Conservation (phyloP, 2,797 vertebrate species). For the Ammospiza maritima region DNA sequence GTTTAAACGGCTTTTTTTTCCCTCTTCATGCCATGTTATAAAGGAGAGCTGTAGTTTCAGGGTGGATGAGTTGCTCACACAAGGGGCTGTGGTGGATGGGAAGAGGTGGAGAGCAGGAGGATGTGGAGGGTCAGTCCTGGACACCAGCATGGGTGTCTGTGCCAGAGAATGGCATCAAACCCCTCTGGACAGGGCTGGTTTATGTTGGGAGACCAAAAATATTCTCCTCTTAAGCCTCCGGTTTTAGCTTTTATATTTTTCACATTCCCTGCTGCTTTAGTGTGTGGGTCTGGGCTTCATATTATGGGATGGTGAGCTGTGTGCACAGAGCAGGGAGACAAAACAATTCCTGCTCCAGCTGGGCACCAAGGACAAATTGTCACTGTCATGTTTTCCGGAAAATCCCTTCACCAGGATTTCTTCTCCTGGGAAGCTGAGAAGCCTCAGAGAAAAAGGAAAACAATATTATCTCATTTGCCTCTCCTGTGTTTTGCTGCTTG, state of each 20-base stretch:
- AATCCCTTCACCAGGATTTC: too few species aligned
- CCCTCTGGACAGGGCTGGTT: neutral
- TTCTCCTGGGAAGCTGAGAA: too few species aligned
- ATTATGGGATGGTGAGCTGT: neutral
- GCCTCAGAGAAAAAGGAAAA: too few species aligned
- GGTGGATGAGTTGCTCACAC: neutral
- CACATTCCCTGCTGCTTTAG: neutral
- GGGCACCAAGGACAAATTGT: too few species aligned
- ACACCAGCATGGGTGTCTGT: neutral
- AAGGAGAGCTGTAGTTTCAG: neutral
- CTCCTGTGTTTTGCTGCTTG: too few species aligned
- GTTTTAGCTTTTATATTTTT: neutral
- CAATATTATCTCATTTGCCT: too few species aligned
- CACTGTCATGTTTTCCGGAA: too few species aligned
- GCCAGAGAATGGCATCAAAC: neutral
- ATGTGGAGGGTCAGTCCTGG: neutral
- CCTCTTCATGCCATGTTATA: accelerated
- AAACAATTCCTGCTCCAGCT: too few species aligned
- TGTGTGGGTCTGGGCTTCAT: neutral
- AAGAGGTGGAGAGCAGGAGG: neutral
- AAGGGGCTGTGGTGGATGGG: neutral
- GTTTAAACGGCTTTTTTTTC: neutral
- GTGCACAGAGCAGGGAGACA: neutral
- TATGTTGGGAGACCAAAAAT: neutral
- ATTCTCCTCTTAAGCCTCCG: neutral